phyloP scores from a whole-genome alignment of 1,140 invertebrate genomes.

The Calephelis virginiensis region DNA sequence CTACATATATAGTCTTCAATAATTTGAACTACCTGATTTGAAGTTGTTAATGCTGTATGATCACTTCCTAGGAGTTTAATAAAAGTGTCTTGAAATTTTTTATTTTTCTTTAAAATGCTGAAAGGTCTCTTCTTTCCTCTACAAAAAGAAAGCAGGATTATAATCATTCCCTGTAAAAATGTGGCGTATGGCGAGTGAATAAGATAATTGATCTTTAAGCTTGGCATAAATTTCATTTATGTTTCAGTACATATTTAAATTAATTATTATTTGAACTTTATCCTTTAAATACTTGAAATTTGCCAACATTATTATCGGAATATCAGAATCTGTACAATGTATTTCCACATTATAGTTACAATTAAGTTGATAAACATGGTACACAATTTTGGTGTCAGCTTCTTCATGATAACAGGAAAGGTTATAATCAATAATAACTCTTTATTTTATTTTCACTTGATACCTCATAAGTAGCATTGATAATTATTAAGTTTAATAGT shows the following conservation, averaged over 20 bases:
- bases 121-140: conserved; percentile 26
- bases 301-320: conserved; percentile 23
- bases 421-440: conserved; percentile 24
- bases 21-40: conserved; percentile 25
- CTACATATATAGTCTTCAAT: conserved; percentile 24
- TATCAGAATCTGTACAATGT: conserved; percentile 26
- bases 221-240: conserved; percentile 22
- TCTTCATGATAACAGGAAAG: conserved; percentile 25
- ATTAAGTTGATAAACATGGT: conserved; percentile 25
- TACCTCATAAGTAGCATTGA: conserved; percentile 21
- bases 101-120: conserved; percentile 24
- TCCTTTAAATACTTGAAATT: conserved; percentile 24
- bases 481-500: conserved; percentile 26
- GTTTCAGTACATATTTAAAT: conserved; percentile 20
- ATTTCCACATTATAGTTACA: conserved; percentile 22
- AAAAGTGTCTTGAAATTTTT: conserved; percentile 24
- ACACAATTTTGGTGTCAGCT: conserved; percentile 27
- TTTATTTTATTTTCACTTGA: conserved; percentile 28
- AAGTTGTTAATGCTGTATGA: conserved; percentile 21
- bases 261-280: conserved; percentile 21
- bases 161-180: conserved; percentile 29
- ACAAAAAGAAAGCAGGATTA: conserved; percentile 26
- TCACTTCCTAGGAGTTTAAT: conserved; percentile 23
- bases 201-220: conserved; percentile 23
- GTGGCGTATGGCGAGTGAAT: conserved; percentile 22